Base-by-base conservation (phyloP, 2,797 vertebrate genomes). In the Morelia viridis region DNA sequence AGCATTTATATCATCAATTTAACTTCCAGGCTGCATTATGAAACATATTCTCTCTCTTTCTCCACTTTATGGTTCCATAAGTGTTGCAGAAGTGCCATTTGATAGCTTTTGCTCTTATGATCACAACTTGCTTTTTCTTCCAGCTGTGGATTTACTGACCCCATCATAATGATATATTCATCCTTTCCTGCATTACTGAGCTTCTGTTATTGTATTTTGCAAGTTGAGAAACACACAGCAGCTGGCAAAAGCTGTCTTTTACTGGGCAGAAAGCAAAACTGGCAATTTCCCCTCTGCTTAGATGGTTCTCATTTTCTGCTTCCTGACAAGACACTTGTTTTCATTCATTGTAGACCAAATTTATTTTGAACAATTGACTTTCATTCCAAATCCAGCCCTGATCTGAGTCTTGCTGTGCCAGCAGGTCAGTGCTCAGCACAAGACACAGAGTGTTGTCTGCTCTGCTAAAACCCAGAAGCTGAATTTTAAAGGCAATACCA, bases 121-220 rank as follows among this genome's bases (percentile, higher is more conserved):
- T 91, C 80, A 92, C 41, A 87, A 90, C 22, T 91, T 93, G 89
- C 87, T 80, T 93, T 89, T 90, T 65, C 58, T 93, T 93, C 68
- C 62, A 93, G 68, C 35, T 86, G 93, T 61, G 41, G 93, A 94
- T 93, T 93, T 92, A 92, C 26, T 64, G 88, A 90, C 91, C 58
- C 93, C 76, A 68, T 71, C 92, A n/a, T 17, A 93, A 89, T 87
- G 83, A 94, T 94, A 88, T 90, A 84, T 61, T 56, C 84, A 89
- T 62, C 19, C 5, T 93, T 94, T 93, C 58, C 93, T 91, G 57
- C 88, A 57, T n/a, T 89, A 62, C 60, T 2, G 2, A 93, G 62
- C 60, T 91, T 91, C 89, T 92, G 92, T 65, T 85, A 62, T 91
- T 92, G 89, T 61, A 93, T 41, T 93, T 13, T 15, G 56, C 91